Conservation (phyloP, 1,140 invertebrate species). For the Venturia canescens region DNA sequence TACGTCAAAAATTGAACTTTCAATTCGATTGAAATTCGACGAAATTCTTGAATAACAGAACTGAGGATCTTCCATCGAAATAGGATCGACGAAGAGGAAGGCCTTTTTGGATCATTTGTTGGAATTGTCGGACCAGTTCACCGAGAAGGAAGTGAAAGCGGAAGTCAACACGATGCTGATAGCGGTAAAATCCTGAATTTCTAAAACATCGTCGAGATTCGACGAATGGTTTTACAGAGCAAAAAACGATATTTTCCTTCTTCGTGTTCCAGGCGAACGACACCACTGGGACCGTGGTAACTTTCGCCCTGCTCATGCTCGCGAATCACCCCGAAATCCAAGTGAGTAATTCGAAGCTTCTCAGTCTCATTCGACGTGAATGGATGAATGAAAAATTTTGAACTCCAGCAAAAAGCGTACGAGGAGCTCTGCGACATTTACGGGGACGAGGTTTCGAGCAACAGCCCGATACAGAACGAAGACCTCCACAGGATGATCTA, state of each 20-base stretch:
- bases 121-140: slow-evolving; percentile 71
- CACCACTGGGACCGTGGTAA: slow-evolving; percentile 82
- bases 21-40: neutral
- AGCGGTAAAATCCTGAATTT: slow-evolving; percentile 71
- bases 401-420: slow-evolving; percentile 76
- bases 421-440: slow-evolving; percentile 79
- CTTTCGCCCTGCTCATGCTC: slow-evolving; percentile 80
- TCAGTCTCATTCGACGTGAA: too few species aligned
- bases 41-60: too few species aligned
- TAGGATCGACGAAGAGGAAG: slow-evolving; percentile 58
- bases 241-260: too few species aligned
- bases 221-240: too few species aligned
- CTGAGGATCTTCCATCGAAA: too few species aligned
- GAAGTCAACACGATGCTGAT: slow-evolving; percentile 88
- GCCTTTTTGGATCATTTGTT: slow-evolving; percentile 83
- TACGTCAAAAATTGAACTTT: too few species aligned
- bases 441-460: slow-evolving; percentile 62
- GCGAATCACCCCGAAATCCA: slow-evolving; percentile 81
- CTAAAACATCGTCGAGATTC: too few species aligned
- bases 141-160: slow-evolving; percentile 81
- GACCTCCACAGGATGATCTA: slow-evolving; percentile 81
- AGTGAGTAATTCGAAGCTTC: slow-evolving; percentile 70
- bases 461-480: slow-evolving; percentile 68
- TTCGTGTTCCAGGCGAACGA: slow-evolving; percentile 84
- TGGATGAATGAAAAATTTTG: slow-evolving; percentile 20